Conservation (phyloP, 2,888 invertebrate genomes). For the Eurois occulta region DNA sequence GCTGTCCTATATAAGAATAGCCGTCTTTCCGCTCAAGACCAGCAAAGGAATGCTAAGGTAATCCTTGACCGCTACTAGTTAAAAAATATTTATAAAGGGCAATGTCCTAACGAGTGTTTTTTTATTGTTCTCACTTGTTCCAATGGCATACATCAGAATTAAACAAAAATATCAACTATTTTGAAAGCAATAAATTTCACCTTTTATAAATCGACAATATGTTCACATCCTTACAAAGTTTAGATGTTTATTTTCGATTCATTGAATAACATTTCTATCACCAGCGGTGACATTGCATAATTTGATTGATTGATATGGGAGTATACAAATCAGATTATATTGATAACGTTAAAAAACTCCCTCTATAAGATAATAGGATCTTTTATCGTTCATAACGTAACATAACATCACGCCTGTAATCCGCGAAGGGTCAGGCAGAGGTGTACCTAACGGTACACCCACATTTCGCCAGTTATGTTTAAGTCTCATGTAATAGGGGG, state of each 20-base stretch:
- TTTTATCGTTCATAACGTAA: neutral
- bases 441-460: neutral
- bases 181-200: neutral
- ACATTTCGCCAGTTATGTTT: neutral
- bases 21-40: neutral
- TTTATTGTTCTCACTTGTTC: neutral
- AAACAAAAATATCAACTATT: neutral
- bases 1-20: neutral
- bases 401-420: neutral
- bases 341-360: conserved; percentile 21
- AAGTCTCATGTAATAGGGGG: neutral
- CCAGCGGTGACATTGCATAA: neutral
- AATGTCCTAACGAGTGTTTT: neutral
- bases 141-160: neutral
- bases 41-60: neutral
- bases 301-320: conserved; percentile 18
- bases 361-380: neutral
- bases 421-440: no score
- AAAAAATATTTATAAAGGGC: neutral
- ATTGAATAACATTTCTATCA: conserved; percentile 20
- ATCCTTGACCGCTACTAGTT: neutral
- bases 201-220: neutral
- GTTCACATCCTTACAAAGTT: neutral
- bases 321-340: conserved; percentile 15
- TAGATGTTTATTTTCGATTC: neutral